Evolutionary conservation across 2,888 invertebrate species (phyloP), one percentile per base, ranked within the genome.

Genomic region (Lasius platythorax): DNA sequence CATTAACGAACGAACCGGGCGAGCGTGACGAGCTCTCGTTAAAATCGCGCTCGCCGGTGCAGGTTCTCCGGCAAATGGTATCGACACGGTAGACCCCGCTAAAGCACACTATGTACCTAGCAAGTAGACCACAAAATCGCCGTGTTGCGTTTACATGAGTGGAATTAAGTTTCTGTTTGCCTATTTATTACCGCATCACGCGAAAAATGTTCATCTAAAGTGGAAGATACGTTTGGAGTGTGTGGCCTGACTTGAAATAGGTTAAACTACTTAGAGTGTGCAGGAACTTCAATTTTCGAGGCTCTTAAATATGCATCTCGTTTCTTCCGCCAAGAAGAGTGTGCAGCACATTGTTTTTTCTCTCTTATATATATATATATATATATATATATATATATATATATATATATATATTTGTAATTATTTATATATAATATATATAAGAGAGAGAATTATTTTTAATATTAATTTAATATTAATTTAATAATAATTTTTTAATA

Each of bases 1-100:
- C 79, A 58, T 72, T 81, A 81, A 81, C 61, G 79, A 73, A 73
- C 74, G 46, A 46, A 33, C 43, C 33, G 74, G 46, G 61, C 23
- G 79, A 81, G 79, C 79, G 79, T 81, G 79, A 81, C 79, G 79
- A 73, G 79, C 61, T 73, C 79, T 81, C 79, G 79, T 81, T 81
- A 81, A 72, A 58, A 61, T 63, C 61, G 74, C 61, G 61, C 9
- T 63, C 72, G 58, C 23, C 33, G 15, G 30, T 61, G 56, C 58
- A 18, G 23, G 56, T 79, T 37, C 18, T 23, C 37, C 12, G 12
- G 46, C 74, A 40, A 68, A 33, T n/a, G 61, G 58, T 61, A 79
- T 72, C 73, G 79, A 12, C 73, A 61, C 23, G 58, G 23, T 61
- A 79, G 12, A 58, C 56, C n/a, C 37, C n/a, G 50, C 43, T 72